Conservation (phyloP, 1,140 invertebrate genomes). For the Drosophila kohkoa region DNA sequence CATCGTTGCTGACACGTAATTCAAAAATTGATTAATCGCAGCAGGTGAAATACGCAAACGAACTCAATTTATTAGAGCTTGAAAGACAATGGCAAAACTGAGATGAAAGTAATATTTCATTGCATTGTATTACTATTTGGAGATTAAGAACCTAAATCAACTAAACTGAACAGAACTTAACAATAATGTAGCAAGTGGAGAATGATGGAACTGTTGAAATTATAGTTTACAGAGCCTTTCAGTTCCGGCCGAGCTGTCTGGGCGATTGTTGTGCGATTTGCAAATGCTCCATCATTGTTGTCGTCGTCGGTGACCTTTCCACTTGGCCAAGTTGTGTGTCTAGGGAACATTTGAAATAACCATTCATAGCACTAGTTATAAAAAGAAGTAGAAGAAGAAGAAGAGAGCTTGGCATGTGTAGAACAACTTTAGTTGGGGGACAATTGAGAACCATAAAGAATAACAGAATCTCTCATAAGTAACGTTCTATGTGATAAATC, state of each 20-base stretch:
- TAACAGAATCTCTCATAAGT: slow-evolving; percentile 65
- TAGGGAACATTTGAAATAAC: slow-evolving; percentile 26
- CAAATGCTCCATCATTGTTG: slow-evolving; percentile 67
- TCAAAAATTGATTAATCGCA: slow-evolving; percentile 38
- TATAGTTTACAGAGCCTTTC: neutral
- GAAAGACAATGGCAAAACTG: slow-evolving; percentile 3
- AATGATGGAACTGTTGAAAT: neutral
- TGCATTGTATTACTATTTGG: slow-evolving; percentile 1
- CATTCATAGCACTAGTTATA: slow-evolving; percentile 9
- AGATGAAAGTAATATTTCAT: slow-evolving; percentile 4
- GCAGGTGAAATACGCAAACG: slow-evolving; percentile 14
- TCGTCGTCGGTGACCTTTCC: slow-evolving; percentile 60
- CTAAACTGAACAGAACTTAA: neutral
- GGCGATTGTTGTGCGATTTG: slow-evolving; percentile 23
- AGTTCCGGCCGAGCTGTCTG: slow-evolving; percentile 28
- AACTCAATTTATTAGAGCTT: slow-evolving; percentile 27
- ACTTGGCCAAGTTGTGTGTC: slow-evolving; percentile 38
- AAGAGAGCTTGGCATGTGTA: slow-evolving; percentile 44
- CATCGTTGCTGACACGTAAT: slow-evolving; percentile 27
- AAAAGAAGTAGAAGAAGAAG: neutral
- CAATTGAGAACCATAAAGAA: slow-evolving; percentile 59
- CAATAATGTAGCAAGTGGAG: neutral
- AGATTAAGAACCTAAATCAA: slow-evolving; percentile 4
- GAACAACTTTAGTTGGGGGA: slow-evolving; percentile 11
- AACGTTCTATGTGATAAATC: slow-evolving; percentile 58